A percentile compares a stretch with the other conserved stretches of the same genome.
Evolutionary conservation across 2,797 vertebrate genomes (phyloP).

Genomic region (Rhincodon typus): DNA sequence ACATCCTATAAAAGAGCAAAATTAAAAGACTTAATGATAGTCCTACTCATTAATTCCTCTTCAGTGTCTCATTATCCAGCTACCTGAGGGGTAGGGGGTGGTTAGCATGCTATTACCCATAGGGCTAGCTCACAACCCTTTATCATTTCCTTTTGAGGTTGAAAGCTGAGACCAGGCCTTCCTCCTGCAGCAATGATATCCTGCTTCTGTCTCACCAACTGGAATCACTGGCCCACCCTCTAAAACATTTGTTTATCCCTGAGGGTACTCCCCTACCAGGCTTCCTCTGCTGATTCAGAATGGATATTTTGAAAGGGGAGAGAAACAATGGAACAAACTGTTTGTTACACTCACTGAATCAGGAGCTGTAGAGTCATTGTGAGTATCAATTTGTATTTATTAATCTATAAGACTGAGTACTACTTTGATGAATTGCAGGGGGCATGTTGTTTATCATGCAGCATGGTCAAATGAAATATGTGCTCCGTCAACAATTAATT

Average conservation of each 20-base stretch:
- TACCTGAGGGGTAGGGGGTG: too few relatives aligned
- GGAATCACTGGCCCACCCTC: accelerated
- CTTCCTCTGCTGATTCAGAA: background rate
- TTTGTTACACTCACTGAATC: background rate
- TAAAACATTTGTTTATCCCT: background rate
- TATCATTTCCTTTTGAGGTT: background rate
- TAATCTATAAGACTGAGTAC: background rate
- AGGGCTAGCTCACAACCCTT: background rate
- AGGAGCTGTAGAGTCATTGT: background rate
- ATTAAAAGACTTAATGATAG: too few relatives aligned
- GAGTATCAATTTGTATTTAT: background rate
- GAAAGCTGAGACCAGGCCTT: background rate
- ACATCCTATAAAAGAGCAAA: too few relatives aligned
- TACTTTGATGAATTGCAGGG: background rate
- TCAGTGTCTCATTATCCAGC: too few relatives aligned
- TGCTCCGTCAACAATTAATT: background rate
- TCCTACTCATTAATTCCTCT: too few relatives aligned
- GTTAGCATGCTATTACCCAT: background rate
- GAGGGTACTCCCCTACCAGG: too few relatives aligned
- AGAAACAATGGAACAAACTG: background rate
- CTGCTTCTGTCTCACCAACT: background rate
- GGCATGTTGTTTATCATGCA: background rate
- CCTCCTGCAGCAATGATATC: background rate
- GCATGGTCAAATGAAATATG: background rate
- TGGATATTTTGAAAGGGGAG: background rate